These are phyloP conservation scores for Monoplex corrugatus DNA, from an alignment of 2,888 invertebrate species.

Conservation along the genomic window DNA sequence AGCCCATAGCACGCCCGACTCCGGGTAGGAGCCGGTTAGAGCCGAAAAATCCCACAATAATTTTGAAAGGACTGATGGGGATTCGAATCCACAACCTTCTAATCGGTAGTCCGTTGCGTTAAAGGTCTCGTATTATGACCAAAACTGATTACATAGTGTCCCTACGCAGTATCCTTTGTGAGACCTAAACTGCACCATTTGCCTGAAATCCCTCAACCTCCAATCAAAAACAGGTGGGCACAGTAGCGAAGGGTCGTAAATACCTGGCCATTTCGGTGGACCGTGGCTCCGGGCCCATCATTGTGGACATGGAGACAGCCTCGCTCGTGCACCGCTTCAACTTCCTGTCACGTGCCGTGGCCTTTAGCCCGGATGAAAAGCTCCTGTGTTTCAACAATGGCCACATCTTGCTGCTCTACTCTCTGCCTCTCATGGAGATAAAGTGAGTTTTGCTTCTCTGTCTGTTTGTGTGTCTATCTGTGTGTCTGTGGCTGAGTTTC, in stretches of 20 bases:
- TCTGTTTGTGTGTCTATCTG: not conserved
- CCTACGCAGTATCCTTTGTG: too few relatives aligned
- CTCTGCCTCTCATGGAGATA: slow-evolving; percentile 72
- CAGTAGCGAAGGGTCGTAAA: slow-evolving; percentile 58
- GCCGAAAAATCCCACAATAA: too few relatives aligned
- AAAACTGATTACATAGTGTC: too few relatives aligned
- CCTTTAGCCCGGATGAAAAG: slow-evolving; percentile 70
- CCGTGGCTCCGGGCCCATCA: slow-evolving; percentile 70
- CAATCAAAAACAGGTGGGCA: not conserved
- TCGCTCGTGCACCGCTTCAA: slow-evolving; percentile 69
- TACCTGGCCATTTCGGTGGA: slow-evolving; percentile 71
- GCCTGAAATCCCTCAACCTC: not conserved
- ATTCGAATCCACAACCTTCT: too few relatives aligned
- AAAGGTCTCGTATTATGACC: too few relatives aligned
- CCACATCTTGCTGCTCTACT: slow-evolving; percentile 65
- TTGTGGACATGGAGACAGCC: slow-evolving; percentile 71
- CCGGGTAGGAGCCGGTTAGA: too few relatives aligned
- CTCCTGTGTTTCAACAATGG: slow-evolving; percentile 71
- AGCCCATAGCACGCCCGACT: too few relatives aligned
- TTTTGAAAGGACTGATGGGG: too few relatives aligned
- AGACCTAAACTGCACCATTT: too few relatives aligned
- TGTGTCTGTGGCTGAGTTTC: not conserved
- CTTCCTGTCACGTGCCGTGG: slow-evolving; percentile 69
- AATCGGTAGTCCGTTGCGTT: too few relatives aligned
- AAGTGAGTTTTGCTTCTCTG: slow-evolving; percentile 42